Conservation (phyloP, 2,797 vertebrate species). For the Emys orbicularis region DNA sequence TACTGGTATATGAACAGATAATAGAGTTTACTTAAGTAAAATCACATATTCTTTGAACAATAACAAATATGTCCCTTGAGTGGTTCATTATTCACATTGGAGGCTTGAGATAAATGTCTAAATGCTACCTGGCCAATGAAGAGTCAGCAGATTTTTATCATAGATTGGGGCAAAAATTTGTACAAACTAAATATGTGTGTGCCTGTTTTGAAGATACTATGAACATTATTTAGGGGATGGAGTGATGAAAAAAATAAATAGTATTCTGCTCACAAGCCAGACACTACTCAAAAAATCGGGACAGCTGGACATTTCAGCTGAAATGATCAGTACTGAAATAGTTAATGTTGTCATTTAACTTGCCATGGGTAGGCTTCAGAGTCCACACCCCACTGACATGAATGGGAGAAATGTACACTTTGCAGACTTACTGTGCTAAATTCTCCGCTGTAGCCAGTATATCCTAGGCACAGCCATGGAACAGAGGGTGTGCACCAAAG, state of each 20-base stretch:
- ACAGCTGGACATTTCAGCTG: not conserved
- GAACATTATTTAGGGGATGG: not conserved
- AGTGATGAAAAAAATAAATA: not conserved
- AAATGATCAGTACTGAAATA: not conserved
- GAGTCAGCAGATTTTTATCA: not conserved
- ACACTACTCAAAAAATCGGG: not conserved
- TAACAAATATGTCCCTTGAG: not conserved
- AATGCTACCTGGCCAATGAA: not conserved
- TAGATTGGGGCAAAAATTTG: not conserved
- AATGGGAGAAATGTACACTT: not conserved
- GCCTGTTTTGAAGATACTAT: not conserved
- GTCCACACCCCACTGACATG: not conserved
- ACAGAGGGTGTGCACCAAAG: fast-evolving
- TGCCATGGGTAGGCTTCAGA: not conserved
- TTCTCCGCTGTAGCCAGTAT: not conserved
- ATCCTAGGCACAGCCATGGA: not conserved
- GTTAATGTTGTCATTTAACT: not conserved
- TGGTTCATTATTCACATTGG: not conserved
- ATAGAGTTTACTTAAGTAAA: not conserved
- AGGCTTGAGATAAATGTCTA: not conserved
- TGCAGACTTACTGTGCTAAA: not conserved
- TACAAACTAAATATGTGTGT: not conserved
- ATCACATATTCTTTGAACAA: not conserved
- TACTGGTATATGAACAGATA: not conserved
- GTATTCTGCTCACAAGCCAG: not conserved